A percentile compares a stretch with the other conserved stretches of the same genome.
Conservation (phyloP, 2,797 vertebrate species). For the Pipistrellus kuhlii region DNA sequence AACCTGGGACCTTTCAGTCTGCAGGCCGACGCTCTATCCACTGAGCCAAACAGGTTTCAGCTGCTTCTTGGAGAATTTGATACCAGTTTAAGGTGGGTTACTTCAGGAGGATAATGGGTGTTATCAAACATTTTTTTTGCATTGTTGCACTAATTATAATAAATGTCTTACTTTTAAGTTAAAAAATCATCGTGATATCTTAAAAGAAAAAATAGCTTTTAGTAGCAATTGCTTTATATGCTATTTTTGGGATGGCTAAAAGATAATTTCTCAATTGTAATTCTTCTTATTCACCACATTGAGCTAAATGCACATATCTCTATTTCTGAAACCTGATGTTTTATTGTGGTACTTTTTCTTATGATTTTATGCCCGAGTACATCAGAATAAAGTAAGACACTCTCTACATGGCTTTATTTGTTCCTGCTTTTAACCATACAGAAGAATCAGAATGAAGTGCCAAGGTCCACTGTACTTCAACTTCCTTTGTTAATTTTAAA, state of each 20-base stretch:
- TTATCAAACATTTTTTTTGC: background rate
- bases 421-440: constrained; percentile 8
- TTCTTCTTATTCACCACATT: background rate
- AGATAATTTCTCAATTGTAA: background rate
- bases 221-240: background rate
- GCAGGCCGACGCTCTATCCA: too few species aligned
- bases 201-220: background rate
- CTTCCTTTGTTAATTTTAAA: constrained; percentile 46
- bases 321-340: background rate
- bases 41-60: too few species aligned
- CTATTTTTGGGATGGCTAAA: background rate
- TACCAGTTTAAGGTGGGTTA: background rate
- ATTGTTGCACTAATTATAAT: background rate
- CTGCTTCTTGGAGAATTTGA: background rate
- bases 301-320: background rate
- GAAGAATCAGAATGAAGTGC: background rate
- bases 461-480: background rate
- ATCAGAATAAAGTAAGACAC: constrained; percentile 34
- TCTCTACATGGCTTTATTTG: background rate
- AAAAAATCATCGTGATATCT: background rate
- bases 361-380: background rate
- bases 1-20: too few species aligned
- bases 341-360: background rate
- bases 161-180: constrained; percentile 11
- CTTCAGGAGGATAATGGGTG: background rate